A percentile compares a stretch with the other conserved stretches of the same genome.
phyloP scores from a whole-genome alignment of 2,113 vertebrate species.

The Gallinago undulata region DNA sequence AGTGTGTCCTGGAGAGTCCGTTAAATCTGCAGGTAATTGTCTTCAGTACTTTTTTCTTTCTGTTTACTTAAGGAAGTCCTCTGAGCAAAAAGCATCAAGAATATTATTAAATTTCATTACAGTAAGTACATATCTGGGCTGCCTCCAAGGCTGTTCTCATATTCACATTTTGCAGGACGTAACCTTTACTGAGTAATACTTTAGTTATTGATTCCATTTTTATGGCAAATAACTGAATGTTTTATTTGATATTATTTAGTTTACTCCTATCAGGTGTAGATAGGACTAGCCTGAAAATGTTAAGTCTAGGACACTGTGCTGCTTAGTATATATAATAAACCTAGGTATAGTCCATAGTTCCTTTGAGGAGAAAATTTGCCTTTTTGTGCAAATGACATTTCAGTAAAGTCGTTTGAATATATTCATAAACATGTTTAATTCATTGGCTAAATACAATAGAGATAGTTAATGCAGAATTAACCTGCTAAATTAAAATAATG shows the following conservation, averaged over 20 bases:
- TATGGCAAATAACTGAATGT: neutral
- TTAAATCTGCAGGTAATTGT: neutral
- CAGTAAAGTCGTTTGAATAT: neutral
- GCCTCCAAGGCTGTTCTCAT: neutral
- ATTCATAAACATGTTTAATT: neutral
- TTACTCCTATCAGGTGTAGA: neutral
- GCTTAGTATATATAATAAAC: neutral
- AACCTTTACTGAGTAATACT: conserved; percentile 22
- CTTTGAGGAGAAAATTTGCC: neutral
- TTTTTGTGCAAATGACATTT: neutral
- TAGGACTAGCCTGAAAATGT: neutral
- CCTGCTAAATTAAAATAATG: neutral
- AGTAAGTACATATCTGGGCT: neutral
- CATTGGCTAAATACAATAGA: neutral
- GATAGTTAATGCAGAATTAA: neutral
- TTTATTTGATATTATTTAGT: neutral
- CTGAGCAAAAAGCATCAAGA: neutral
- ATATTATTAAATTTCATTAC: conserved; percentile 30
- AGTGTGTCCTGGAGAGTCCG: neutral
- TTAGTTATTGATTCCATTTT: conserved; percentile 18
- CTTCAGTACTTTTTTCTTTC: neutral
- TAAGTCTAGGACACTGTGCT: neutral
- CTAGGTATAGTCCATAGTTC: neutral
- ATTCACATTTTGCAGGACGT: conserved; percentile 11
- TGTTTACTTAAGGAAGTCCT: conserved; percentile 3